Base-by-base conservation (phyloP, 2,113 vertebrate species). In the Ramphastos sulfuratus region DNA sequence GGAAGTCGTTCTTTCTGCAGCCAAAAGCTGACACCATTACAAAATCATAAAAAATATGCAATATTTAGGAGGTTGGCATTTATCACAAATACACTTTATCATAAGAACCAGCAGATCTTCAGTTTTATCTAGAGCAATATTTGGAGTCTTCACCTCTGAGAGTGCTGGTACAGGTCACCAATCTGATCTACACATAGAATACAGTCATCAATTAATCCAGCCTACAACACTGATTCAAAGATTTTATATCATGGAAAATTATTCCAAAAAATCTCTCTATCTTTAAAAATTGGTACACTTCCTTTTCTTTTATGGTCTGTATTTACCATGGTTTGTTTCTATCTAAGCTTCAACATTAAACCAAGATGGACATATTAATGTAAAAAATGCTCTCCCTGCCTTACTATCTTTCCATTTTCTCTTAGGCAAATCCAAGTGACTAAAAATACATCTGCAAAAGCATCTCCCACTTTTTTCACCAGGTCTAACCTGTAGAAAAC, bases 91-190 rank as follows among this genome's bases (percentile, higher is more conserved):
- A 76, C 15, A 56, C 6, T 66, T 63, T n/a, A 18, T 28, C 6
- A 1, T 52, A 42, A 81, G 54, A 92, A 89, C 65, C 96, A 95
- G 65, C 81, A 96, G 88, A 52, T 72, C 93, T 92, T 89, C 78
- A 84, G n/a, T 50, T 76, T 94, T 76, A 88, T 95, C 88, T 93
- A 87, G 87, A 96, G 84, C 58, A 73, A 27, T 55, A 52, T 89
- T 93, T 72, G 15, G 19, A 21, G 13, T 17, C 79, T 78, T 81
- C 30, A 33, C 6, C 3, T 87, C 42, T 25, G 33, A 59, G 4
- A 52, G 25, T 15, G 28, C 14, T 50, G 16, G 12, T 70, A 59
- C 9, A 76, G 33, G n/a, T 61, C 88, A 93, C 64, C 67, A 69
- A 65, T 31, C 46, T 96, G 79, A 93, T 83, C 76, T 67, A 67